Base-by-base conservation (phyloP, 2,797 vertebrate genomes). In the Arvicola amphibius region DNA sequence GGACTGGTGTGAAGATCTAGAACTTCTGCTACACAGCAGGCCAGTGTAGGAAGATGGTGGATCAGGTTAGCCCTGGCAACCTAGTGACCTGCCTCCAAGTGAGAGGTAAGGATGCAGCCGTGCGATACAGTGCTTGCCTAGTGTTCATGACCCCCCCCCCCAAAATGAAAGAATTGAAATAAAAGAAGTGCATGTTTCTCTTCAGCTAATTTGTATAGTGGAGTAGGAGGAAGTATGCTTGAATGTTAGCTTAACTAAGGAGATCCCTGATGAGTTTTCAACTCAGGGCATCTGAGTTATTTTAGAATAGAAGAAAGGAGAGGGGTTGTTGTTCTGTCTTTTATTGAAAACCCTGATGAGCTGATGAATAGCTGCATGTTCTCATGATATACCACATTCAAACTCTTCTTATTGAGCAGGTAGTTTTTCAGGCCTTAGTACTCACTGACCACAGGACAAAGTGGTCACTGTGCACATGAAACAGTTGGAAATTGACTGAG, bases 191-290 rank as follows among this genome's bases (percentile, higher is more conserved):
- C n/a, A 6, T 67, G 13, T 53, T 56, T 53, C 2, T 40, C n/a
- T 87, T 56, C 48, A 87, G 32, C 67, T 71, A 40, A 2, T 92
- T 79, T 76, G n/a, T 76, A 40, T 61, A 53, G 34, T 80, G 69
- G 96, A 79, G 69, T 88, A 73, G 61, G 43, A 78, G 53, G 56
- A 89, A 51, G 23, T 81, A 17, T 80, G 51, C 77, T 90, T 94
- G 69, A 87, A 84, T 91, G 23, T 69, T 95, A 9, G 11, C 13
- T 69, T 34, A 92, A 40, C 34, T 48, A 51, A 59, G 67, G 63
- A 61, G 43, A 88, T 43, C 61, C 53, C 88, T 19, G 8, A 73
- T 94, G 32, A 71, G 37, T 59, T 91, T 93, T 76, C 51, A 86
- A 34, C 29, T 88, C 37, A 19, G n/a, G 34, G 46, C 88, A 48